These are phyloP conservation scores for Liolophura sinensis DNA, from an alignment of 1,140 invertebrate genomes.

Conservation along the genomic window DNA sequence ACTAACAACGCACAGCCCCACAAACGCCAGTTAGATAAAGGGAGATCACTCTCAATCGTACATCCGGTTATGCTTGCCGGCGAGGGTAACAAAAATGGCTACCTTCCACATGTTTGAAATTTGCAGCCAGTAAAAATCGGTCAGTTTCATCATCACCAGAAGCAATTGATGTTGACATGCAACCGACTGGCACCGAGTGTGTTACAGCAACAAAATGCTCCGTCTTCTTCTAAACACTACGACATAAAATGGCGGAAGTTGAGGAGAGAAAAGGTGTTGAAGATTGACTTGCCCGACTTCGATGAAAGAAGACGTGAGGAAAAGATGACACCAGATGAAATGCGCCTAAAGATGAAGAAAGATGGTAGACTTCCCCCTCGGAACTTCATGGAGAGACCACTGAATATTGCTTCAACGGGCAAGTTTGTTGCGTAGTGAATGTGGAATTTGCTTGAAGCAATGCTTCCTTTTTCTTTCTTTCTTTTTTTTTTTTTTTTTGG, in stretches of 20 bases:
- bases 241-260: slow-evolving; percentile 40
- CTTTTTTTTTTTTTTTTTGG: slow-evolving; percentile 7
- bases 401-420: slow-evolving; percentile 38
- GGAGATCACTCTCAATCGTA: too few relatives aligned
- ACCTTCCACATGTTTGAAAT: too few relatives aligned
- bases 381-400: slow-evolving; percentile 27
- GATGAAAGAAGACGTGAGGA: slow-evolving; percentile 27
- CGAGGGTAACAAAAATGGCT: too few relatives aligned
- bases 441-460: neutral
- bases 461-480: neutral
- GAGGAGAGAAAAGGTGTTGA: slow-evolving; percentile 37
- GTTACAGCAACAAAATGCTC: too few relatives aligned
- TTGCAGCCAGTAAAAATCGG: too few relatives aligned
- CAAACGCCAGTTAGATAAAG: too few relatives aligned
- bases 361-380: slow-evolving; percentile 33
- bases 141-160: too few relatives aligned
- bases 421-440: slow-evolving; percentile 2
- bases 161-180: too few relatives aligned
- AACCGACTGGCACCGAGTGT: too few relatives aligned
- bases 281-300: slow-evolving; percentile 40
- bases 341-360: slow-evolving; percentile 35
- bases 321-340: slow-evolving; percentile 32
- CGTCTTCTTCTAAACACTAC: slow-evolving; percentile 44
- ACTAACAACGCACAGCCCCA: too few relatives aligned
- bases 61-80: too few relatives aligned